Conservation (phyloP, 92 coral and sea anemone genomes). For the Palythoa caribaeorum region DNA sequence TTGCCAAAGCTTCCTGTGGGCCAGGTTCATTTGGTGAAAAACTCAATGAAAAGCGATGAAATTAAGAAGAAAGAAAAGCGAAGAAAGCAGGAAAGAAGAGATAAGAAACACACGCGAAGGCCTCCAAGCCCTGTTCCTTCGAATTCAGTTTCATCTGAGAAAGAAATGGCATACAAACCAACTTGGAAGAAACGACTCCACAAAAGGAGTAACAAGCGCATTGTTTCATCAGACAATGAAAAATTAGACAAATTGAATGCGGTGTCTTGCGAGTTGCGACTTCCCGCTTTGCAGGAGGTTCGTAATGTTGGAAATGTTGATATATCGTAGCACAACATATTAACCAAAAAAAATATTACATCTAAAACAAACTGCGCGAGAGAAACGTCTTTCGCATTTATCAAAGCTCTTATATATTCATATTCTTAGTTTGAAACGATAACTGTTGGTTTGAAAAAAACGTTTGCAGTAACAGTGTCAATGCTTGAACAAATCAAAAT, state of each 20-base stretch:
- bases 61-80: slow-evolving; percentile 40
- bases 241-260: slow-evolving; percentile 26
- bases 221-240: slow-evolving; percentile 33
- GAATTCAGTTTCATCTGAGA: slow-evolving; percentile 22
- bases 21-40: slow-evolving; percentile 47
- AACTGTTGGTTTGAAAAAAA: not conserved
- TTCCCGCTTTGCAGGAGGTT: slow-evolving; percentile 44
- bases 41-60: slow-evolving; percentile 34
- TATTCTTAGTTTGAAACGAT: not conserved
- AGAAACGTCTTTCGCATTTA: slow-evolving; percentile 24
- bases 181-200: slow-evolving; percentile 48
- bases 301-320: slow-evolving; percentile 32
- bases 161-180: slow-evolving; percentile 3
- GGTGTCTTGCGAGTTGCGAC: slow-evolving; percentile 39
- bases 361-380: not conserved
- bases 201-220: slow-evolving; percentile 34
- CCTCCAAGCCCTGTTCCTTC: slow-evolving; percentile 35
- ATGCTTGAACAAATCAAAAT: not conserved
- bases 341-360: slow-evolving; percentile 4
- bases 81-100: slow-evolving; percentile 31
- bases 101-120: slow-evolving; percentile 9
- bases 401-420: not conserved
- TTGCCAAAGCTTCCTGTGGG: slow-evolving; percentile 42
- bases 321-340: not conserved
- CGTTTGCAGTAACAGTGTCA: not conserved